phyloP scores from a whole-genome alignment of 2,888 invertebrate species.

The Scrobipalpa costella region DNA sequence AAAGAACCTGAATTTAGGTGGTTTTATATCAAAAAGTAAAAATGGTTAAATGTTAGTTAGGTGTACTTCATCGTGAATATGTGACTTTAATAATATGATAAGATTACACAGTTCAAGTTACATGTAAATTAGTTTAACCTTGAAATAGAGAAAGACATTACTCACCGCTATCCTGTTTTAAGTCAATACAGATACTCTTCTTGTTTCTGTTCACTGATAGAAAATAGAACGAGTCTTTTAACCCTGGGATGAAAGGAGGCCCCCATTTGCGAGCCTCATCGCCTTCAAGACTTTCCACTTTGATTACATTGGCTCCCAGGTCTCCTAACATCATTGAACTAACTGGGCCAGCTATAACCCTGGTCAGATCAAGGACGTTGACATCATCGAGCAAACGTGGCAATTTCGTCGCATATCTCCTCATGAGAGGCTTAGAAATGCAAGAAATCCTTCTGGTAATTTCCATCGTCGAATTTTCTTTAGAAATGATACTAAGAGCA shows the following conservation, averaged over 20 bases:
- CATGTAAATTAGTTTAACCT: neutral
- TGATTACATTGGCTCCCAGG: slow-evolving; percentile 95
- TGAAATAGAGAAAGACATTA: neutral
- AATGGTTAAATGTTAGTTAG: too few species aligned
- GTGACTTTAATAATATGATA: too few species aligned
- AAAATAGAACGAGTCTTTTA: slow-evolving; percentile 90
- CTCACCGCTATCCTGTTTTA: slow-evolving; percentile 86
- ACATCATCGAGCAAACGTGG: slow-evolving; percentile 85
- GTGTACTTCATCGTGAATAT: too few species aligned
- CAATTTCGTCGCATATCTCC: slow-evolving; percentile 49
- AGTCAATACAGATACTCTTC: slow-evolving; percentile 93
- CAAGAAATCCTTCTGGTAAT: slow-evolving; percentile 37
- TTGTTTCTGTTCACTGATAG: slow-evolving; percentile 96
- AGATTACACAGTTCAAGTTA: neutral
- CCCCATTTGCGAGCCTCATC: slow-evolving; percentile 97
- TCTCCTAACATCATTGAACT: slow-evolving; percentile 97
- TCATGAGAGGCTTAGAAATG: slow-evolving; percentile 27
- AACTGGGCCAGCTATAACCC: slow-evolving; percentile 96
- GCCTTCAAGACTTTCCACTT: slow-evolving; percentile 91
- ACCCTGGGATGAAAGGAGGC: slow-evolving; percentile 89
- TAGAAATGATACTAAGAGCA: neutral
- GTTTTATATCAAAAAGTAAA: too few species aligned
- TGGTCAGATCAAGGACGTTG: slow-evolving; percentile 88
- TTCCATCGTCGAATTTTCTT: slow-evolving; percentile 42
- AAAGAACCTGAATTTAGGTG: too few species aligned